Evolutionary conservation across 2,888 invertebrate genomes (phyloP), one percentile per base, ranked within the genome.

Genomic region (Drosophila imparisetae): DNA sequence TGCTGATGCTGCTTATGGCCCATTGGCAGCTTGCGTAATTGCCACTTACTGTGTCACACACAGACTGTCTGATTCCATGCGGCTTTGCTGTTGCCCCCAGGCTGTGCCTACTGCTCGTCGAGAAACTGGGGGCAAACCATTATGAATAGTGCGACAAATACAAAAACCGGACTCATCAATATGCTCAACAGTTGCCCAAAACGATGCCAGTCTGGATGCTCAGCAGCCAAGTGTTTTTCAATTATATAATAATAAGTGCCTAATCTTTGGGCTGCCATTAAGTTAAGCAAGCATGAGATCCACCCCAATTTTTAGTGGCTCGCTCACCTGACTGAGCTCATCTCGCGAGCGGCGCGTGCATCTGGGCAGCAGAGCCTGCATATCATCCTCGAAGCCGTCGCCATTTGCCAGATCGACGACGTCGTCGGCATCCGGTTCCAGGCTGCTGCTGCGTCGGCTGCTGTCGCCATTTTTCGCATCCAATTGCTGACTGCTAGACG

Each of bases 251-350:
- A 30, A 53, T 32, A 18, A 24, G 10, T 27, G 11, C 21, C 3
- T 10, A 11, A 30, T 30, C 50, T 24, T 21, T 10, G 32, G 10
- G 21, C 27, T 24, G 18, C 27, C 42, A 42, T 42, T 42, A 36
- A 50, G 36, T 42, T 36, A 24, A 24, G 24, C 42, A 42, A 42
- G 42, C 21, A 21, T 42, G 21, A 21, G 11, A 42, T 21, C 42
- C 42, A 42, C 21, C 32, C 32, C 32, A 32, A 34, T 34, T 7
- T 15, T 36, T 36, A 15, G 36, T 36, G 38, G 2, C 13, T 7
- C 5, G 80, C 92, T 90, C 80, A 93, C 93, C 92, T 93, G 93
- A 91, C 92, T 93, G 81, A 93, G 92, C 91, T 93, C 93, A 91
- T 93, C 93, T 82, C 92, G 86, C 36, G 92, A 93, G 78, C 91